Evolutionary conservation across 2,113 vertebrate genomes (phyloP), one percentile per base, ranked within the genome.

Genomic region (Peromyscus leucopus): DNA sequence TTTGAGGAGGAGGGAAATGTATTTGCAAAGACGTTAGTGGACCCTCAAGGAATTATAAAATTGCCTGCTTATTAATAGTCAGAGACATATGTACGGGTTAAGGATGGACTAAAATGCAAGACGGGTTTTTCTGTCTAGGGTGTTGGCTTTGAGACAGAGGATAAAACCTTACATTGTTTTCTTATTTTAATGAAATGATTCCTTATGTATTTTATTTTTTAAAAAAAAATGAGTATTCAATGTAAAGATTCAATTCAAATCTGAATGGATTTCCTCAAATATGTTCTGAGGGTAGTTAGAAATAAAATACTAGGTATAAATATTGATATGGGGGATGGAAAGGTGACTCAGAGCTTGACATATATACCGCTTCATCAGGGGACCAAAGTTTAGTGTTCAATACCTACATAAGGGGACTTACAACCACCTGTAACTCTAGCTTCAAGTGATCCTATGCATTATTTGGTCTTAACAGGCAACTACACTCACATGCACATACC

Each of bases 291-390:
- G 51, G 21, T 26, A 94, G 28, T 19, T 57, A 72, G n/a, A 92
- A 65, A 46, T 82, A 90, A 87, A 91, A 63, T 11, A 51, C 17
- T 39, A 67, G 69, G 22, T 59, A 59, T 65, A 91, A 91, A 97
- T 67, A 10, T 69, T 36, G 17, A 22, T 86, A 36, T 22, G 51
- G 28, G 17, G 10, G 61, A 21, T 69, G 11, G 42, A 86, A 22
- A 51, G 17, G 4, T 67, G 16, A 31, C 9, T 86, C 63, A 69
- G 63, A 67, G 42, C 4, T 21, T 48, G 46, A 12, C 39, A 42
- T 48, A 15, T 6, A 4, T 46, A 67, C 39, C 7, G 0, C 10
- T 3, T 10, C 33, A 48, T 48, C 84, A 86, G 63, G 12, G 17
- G 17, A 48, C 10, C 61, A 36, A 17, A 33, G 10, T 33, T 36